These are phyloP conservation scores for Oophaga sylvatica DNA, from an alignment of 2,797 vertebrate genomes.

Conservation along the genomic window DNA sequence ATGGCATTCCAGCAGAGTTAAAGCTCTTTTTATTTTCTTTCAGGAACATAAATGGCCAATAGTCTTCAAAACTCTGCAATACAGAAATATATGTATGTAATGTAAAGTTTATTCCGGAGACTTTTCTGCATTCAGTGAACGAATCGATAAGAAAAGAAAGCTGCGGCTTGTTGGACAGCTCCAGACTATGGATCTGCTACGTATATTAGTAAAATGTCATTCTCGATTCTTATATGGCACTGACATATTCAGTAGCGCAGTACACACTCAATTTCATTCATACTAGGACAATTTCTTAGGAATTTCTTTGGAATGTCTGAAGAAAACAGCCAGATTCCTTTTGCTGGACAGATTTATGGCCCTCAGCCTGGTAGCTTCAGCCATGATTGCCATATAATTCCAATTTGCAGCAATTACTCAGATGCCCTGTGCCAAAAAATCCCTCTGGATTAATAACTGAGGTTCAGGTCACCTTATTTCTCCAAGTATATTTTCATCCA, in stretches of 20 bases:
- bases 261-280: background rate
- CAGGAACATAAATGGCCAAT: background rate
- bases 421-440: too few species aligned
- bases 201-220: background rate
- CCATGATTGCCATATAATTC: background rate
- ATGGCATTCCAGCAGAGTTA: conserved; percentile 5
- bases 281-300: too few species aligned
- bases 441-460: too few species aligned
- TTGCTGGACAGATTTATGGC: background rate
- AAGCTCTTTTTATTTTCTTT: background rate
- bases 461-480: too few species aligned
- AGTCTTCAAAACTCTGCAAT: background rate
- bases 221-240: background rate
- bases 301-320: too few species aligned
- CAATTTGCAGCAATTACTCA: background rate
- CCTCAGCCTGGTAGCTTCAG: background rate
- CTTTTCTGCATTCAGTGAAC: background rate
- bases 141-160: background rate
- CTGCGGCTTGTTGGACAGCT: background rate
- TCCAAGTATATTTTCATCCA: too few species aligned
- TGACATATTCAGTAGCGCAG: background rate
- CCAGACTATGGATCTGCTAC: background rate
- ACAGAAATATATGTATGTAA: background rate
- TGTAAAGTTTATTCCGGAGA: background rate
- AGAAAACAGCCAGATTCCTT: too few species aligned